Percentiles rank a stretch among this genome's conserved stretches.
phyloP scores from a whole-genome alignment of 1,140 invertebrate species.

The Drosophila chauvacae region DNA sequence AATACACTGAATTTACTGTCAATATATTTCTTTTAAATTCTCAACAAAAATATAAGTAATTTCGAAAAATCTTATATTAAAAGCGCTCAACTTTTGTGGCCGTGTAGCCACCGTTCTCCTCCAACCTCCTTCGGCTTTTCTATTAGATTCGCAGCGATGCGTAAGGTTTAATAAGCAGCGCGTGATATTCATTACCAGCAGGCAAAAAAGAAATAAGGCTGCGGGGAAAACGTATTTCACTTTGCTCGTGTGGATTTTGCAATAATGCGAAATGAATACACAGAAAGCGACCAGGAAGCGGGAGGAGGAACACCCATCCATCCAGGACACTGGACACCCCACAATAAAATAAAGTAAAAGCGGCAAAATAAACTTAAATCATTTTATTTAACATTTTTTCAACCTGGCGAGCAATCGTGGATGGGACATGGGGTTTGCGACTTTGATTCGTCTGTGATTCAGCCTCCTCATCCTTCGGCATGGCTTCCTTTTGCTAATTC shows the following conservation, averaged over 20 bases:
- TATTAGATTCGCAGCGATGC: constrained; percentile 56
- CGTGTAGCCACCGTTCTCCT: neutral
- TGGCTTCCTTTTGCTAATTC: neutral
- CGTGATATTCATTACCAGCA: constrained; percentile 76
- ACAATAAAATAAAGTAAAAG: constrained; percentile 69
- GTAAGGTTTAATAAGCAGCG: constrained; percentile 76
- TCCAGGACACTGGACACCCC: constrained; percentile 38
- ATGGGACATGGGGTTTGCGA: neutral
- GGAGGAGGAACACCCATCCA: constrained; percentile 12
- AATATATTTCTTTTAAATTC: neutral
- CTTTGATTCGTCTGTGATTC: neutral
- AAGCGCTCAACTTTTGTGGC: neutral
- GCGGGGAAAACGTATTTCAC: constrained; percentile 52
- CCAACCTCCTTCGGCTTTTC: constrained; percentile 10
- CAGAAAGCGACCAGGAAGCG: neutral
- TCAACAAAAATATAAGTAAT: neutral
- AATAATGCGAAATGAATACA: constrained; percentile 79
- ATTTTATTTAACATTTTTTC: constrained; percentile 74
- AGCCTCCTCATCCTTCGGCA: neutral
- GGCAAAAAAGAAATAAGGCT: constrained; percentile 12
- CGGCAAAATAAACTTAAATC: constrained; percentile 58
- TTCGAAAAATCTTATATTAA: neutral
- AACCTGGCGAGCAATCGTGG: constrained; percentile 14
- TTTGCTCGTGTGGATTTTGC: constrained; percentile 72
- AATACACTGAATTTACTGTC: neutral